These are phyloP conservation scores for Oscheius sp. DNA, from an alignment of 2,888 invertebrate genomes.

Conservation along the genomic window DNA sequence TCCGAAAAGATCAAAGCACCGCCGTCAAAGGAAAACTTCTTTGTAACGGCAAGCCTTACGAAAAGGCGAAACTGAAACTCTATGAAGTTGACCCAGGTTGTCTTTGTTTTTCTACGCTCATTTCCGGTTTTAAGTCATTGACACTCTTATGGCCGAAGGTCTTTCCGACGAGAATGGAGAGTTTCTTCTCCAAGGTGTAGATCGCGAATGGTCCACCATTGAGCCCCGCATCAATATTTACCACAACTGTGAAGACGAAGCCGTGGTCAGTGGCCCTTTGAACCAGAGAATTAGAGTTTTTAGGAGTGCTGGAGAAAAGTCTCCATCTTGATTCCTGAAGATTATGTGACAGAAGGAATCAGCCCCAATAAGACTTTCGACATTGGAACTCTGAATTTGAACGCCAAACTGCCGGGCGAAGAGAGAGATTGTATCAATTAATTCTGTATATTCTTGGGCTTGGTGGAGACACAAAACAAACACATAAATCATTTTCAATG, in stretches of 20 bases:
- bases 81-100: constrained; percentile 62
- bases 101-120: not conserved
- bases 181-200: constrained; percentile 55
- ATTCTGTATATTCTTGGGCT: no score
- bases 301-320: constrained; percentile 66
- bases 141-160: constrained; percentile 62
- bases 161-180: constrained; percentile 54
- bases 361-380: constrained; percentile 58
- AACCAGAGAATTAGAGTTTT: constrained; percentile 8
- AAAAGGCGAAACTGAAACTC: constrained; percentile 62
- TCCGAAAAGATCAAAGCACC: constrained; percentile 51
- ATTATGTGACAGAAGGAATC: constrained; percentile 55
- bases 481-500: no score
- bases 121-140: constrained; percentile 41
- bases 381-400: constrained; percentile 61
- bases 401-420: constrained; percentile 62
- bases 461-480: no score
- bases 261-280: constrained; percentile 25
- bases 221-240: constrained; percentile 62
- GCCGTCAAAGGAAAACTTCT: constrained; percentile 62
- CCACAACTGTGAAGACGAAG: constrained; percentile 64
- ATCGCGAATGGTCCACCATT: constrained; percentile 52
- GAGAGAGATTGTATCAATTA: constrained; percentile 61
- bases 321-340: constrained; percentile 58
- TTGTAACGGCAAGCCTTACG: constrained; percentile 64